phyloP scores from a whole-genome alignment of 2,888 invertebrate species.

The Ochropleura plecta region DNA sequence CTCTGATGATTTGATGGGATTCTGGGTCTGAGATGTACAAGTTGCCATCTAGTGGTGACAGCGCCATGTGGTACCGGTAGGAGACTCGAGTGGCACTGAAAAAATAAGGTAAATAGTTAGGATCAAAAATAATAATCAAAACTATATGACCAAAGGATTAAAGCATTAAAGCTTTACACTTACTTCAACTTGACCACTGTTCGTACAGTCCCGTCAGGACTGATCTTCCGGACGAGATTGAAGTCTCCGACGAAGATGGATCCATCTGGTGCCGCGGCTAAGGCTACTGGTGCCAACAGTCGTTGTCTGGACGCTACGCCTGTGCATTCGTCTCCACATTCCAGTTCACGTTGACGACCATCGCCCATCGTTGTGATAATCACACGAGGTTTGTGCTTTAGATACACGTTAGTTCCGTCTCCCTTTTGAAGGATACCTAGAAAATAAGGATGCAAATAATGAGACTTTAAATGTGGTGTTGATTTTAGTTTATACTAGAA shows the following conservation, averaged over 20 bases:
- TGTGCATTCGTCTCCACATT: slow-evolving; percentile 92
- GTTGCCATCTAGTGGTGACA: slow-evolving; percentile 98
- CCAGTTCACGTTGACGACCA: slow-evolving; percentile 96
- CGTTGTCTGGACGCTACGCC: slow-evolving; percentile 95
- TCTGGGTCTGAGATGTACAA: slow-evolving; percentile 99
- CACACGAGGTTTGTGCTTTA: slow-evolving; percentile 97
- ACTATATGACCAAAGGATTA: not conserved
- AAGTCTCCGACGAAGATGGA: slow-evolving; percentile 98
- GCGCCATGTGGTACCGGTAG: slow-evolving; percentile 98
- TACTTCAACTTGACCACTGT: slow-evolving; percentile 96
- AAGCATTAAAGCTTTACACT: slow-evolving; percentile 79
- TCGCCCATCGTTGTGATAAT: slow-evolving; percentile 98
- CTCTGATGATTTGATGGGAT: slow-evolving; percentile 97
- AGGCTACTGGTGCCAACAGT: slow-evolving; percentile 97
- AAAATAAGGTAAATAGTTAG: slow-evolving; percentile 53
- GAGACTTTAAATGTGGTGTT: not conserved
- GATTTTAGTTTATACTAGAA: not conserved
- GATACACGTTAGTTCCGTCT: slow-evolving; percentile 98
- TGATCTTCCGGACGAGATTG: slow-evolving; percentile 96
- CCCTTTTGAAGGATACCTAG: slow-evolving; percentile 98
- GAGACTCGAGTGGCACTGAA: slow-evolving; percentile 97
- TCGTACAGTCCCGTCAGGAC: slow-evolving; percentile 95
- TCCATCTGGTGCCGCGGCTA: slow-evolving; percentile 98
- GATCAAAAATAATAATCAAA: not conserved
- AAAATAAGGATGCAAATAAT: slow-evolving; percentile 50